Conservation (phyloP, 1,140 invertebrate species). For the Meloidogyne hapla region DNA sequence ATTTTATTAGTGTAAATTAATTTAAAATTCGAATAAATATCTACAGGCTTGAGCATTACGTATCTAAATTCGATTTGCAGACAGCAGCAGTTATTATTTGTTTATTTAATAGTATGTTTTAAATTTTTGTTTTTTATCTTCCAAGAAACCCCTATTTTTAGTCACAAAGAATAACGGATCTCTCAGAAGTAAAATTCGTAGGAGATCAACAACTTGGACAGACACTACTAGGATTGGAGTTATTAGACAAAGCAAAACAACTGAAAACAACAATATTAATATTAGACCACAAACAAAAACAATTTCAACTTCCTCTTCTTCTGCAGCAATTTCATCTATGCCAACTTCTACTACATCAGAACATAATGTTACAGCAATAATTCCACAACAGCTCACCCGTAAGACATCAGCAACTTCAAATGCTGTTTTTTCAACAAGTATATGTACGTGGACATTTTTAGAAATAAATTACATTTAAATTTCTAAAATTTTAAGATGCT, state of each 20-base stretch:
- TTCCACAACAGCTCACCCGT: neutral
- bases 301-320: neutral
- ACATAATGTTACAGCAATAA: conserved; percentile 1
- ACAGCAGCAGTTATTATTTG: conserved; percentile 39
- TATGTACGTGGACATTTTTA: neutral
- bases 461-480: neutral
- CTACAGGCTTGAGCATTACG: conserved; percentile 33
- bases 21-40: neutral
- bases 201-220: conserved; percentile 13
- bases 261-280: neutral
- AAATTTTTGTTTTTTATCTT: neutral
- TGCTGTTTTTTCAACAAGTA: neutral
- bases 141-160: neutral
- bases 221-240: neutral
- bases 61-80: conserved; percentile 22
- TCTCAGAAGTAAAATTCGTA: neutral
- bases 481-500: neutral
- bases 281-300: neutral
- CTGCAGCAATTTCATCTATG: neutral
- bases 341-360: neutral
- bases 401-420: neutral
- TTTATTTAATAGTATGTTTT: conserved; percentile 17
- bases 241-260: neutral
- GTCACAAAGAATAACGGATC: neutral
- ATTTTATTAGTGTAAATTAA: neutral